phyloP scores from a whole-genome alignment of 2,113 vertebrate species.

The Corythornis vintsioides region DNA sequence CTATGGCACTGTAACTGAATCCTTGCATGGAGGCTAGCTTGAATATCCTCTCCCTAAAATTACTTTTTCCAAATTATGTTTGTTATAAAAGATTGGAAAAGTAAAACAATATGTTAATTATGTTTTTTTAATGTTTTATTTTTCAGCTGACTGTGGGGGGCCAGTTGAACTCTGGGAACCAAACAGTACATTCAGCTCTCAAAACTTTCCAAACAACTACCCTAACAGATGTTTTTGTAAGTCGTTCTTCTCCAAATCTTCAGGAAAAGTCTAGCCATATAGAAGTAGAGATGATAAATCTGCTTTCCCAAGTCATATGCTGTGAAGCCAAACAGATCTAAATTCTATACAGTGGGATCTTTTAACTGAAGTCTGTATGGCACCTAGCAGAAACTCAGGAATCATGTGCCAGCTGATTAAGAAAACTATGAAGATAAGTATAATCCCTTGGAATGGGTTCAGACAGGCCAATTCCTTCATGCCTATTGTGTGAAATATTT shows the following conservation, averaged over 20 bases:
- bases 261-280: not conserved
- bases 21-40: not conserved
- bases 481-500: not conserved
- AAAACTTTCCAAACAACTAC: conserved; percentile 86
- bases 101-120: not conserved
- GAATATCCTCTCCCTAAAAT: not conserved
- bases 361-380: not conserved
- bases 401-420: not conserved
- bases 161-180: conserved; percentile 88
- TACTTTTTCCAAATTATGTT: not conserved
- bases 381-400: not conserved
- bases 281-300: not conserved
- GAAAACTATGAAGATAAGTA: not conserved
- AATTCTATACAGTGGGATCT: not conserved
- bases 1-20: not conserved
- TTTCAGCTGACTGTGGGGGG: conserved; percentile 89
- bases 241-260: conserved; percentile 55
- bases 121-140: conserved; percentile 20
- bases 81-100: not conserved
- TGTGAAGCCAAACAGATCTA: not conserved
- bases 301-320: not conserved
- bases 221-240: conserved; percentile 84
- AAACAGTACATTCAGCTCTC: conserved; percentile 86
- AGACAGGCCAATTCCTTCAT: not conserved
- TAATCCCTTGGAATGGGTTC: not conserved